Conservation (phyloP, 2,797 vertebrate genomes). For the Phrynocephalus vlangalii region DNA sequence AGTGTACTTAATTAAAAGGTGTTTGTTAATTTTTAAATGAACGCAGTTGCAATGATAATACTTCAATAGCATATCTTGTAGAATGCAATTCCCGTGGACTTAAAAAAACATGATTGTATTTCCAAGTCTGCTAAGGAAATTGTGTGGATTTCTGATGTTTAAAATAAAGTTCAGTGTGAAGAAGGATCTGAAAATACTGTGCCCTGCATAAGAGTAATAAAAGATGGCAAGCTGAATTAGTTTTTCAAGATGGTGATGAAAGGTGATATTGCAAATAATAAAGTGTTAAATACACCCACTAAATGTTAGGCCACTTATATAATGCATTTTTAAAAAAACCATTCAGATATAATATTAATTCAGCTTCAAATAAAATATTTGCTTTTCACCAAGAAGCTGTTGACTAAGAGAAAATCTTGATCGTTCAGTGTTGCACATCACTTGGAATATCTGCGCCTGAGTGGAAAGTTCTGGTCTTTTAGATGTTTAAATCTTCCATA, state of each 20-base stretch:
- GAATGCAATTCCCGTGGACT: not conserved
- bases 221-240: slow-evolving; percentile 3
- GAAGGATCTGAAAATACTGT: slow-evolving; percentile 12
- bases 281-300: not conserved
- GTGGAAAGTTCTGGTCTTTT: not conserved
- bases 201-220: not conserved
- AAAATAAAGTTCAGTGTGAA: slow-evolving; percentile 6
- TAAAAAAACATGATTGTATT: not conserved
- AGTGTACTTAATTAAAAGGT: slow-evolving; percentile 2
- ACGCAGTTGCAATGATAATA: not conserved
- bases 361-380: not conserved
- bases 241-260: slow-evolving; percentile 15
- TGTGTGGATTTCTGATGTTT: slow-evolving; percentile 18
- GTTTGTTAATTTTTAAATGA: not conserved
- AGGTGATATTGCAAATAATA: slow-evolving; percentile 30
- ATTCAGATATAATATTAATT: slow-evolving; percentile 4
- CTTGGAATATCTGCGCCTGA: not conserved
- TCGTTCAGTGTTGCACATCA: not conserved
- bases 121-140: not conserved
- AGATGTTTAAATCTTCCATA: not conserved
- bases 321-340: slow-evolving; percentile 21
- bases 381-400: not conserved
- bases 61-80: not conserved
- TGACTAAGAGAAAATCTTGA: not conserved
- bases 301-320: not conserved